Conservation (phyloP, 2,797 vertebrate species). For the Acipenser oxyrinchus region DNA sequence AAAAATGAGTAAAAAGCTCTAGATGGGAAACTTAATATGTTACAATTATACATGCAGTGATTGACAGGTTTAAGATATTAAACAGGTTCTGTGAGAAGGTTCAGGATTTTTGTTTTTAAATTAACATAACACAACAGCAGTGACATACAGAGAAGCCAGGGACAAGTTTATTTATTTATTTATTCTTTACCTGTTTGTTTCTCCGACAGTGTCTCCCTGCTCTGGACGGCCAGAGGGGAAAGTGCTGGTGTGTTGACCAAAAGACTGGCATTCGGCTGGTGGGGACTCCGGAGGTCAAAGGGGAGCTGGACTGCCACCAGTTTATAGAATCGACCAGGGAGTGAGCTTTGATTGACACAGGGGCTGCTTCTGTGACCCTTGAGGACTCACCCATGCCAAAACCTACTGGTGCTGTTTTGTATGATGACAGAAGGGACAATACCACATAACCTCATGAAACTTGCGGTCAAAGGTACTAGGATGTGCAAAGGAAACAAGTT, state of each 20-base stretch:
- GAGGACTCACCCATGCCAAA: constrained; percentile 35
- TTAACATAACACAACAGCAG: no score
- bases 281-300: constrained; percentile 70
- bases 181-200: no score
- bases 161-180: no score
- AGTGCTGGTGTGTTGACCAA: constrained; percentile 91
- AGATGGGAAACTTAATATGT: no score
- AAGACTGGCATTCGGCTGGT: constrained; percentile 79
- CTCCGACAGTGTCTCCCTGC: constrained; percentile 79
- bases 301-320: constrained; percentile 84
- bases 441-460: constrained; percentile 38
- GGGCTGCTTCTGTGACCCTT: constrained; percentile 25
- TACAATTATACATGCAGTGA: no score
- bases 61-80: no score
- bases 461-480: constrained; percentile 41
- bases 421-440: constrained; percentile 44
- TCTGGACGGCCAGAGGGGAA: constrained; percentile 82
- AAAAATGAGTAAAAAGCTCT: no score
- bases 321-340: constrained; percentile 49
- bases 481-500: constrained; percentile 22
- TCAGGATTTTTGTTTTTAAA: no score
- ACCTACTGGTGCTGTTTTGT: constrained; percentile 49
- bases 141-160: no score
- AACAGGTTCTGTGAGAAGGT: no score
- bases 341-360: constrained; percentile 33